These are phyloP conservation scores for Vimba vimba DNA, from an alignment of 2,113 vertebrate species.

Conservation along the genomic window DNA sequence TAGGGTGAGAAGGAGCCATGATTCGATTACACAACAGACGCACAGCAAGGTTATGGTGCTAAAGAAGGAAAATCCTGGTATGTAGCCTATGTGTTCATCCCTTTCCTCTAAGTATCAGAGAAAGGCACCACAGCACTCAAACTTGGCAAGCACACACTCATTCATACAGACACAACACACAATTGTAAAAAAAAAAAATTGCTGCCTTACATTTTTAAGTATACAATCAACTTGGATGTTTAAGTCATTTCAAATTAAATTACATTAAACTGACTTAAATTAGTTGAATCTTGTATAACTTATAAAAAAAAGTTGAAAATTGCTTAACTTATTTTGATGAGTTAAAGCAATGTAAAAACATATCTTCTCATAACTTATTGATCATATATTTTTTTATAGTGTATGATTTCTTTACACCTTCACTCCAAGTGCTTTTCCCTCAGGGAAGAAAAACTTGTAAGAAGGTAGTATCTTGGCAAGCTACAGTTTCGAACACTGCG, in stretches of 20 bases:
- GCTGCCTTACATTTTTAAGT: no score
- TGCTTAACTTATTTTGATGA: no score
- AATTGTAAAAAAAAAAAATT: no score
- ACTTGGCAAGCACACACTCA: neutral
- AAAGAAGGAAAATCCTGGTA: neutral
- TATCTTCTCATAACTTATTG: no score
- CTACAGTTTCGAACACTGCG: neutral
- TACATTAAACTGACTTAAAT: no score
- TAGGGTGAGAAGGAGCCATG: conserved; percentile 46
- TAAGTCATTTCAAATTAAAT: no score
- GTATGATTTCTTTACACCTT: neutral
- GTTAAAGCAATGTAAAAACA: no score
- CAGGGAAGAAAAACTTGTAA: neutral
- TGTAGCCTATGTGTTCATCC: neutral
- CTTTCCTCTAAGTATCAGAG: neutral
- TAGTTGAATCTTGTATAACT: no score
- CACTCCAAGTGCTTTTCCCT: neutral
- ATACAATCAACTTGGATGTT: no score
- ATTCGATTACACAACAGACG: conserved; percentile 43
- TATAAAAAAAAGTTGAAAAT: no score
- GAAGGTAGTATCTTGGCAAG: neutral
- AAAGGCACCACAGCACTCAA: neutral
- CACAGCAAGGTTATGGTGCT: conserved; percentile 45
- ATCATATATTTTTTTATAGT: no score
- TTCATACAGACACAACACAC: neutral